A percentile compares a stretch with the other conserved stretches of the same genome.
phyloP scores from a whole-genome alignment of 37 sponge, comb jelly and placozoan genomes.

The Oscarella lobularis region DNA sequence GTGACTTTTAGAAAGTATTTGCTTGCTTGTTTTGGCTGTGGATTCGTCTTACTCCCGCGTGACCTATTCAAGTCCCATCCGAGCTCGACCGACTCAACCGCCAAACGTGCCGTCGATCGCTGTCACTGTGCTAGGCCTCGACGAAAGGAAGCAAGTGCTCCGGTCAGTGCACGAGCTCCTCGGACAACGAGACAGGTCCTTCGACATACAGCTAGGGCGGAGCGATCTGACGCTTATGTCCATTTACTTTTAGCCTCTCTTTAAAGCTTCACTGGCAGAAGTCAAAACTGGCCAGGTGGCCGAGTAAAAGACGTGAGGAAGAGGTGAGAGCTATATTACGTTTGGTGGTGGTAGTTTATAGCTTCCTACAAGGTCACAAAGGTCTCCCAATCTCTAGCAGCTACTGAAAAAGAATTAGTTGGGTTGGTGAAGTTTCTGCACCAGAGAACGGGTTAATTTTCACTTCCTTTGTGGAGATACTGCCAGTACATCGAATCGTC shows the following conservation, averaged over 20 bases:
- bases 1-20: background rate
- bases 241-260: background rate
- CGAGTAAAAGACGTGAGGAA: background rate
- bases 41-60: background rate
- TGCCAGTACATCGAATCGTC: too few species aligned
- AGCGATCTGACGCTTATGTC: too few species aligned
- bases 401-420: background rate
- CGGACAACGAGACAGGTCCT: too few species aligned
- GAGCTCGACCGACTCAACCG: background rate
- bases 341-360: background rate
- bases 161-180: too few species aligned
- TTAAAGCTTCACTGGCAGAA: constrained; percentile 1
- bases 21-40: background rate
- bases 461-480: background rate
- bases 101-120: background rate
- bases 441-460: background rate
- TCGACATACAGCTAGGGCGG: too few species aligned
- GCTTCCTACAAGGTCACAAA: background rate
- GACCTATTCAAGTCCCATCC: background rate
- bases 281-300: background rate
- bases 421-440: background rate
- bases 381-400: background rate
- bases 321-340: background rate
- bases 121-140: background rate
- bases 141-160: too few species aligned